Evolutionary conservation across 2,797 vertebrate species (phyloP).

Genomic region (Gymnoscopelus microlampas): DNA sequence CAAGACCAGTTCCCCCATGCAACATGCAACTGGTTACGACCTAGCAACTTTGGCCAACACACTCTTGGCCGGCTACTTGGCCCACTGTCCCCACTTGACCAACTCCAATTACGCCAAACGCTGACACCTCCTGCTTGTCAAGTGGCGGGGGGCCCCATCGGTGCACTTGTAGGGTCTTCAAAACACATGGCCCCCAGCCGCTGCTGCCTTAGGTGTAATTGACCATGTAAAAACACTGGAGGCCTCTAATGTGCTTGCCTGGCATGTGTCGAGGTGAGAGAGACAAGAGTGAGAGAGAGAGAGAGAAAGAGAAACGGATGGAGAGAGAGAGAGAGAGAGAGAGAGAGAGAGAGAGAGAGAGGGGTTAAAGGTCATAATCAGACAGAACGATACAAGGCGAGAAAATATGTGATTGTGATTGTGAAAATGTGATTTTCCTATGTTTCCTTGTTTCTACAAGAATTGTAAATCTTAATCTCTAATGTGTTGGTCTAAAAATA

Average conservation of each 20-base stretch:
- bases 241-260: slow-evolving; percentile 13
- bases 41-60: slow-evolving; percentile 29
- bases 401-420: too few species aligned
- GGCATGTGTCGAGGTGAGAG: slow-evolving; percentile 43
- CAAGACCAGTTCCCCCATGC: slow-evolving; percentile 13
- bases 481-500: too few species aligned
- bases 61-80: slow-evolving; percentile 29
- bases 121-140: slow-evolving; percentile 46
- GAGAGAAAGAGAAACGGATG: slow-evolving; percentile 26
- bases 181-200: slow-evolving; percentile 10
- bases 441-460: too few species aligned
- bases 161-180: slow-evolving; percentile 38
- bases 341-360: not conserved
- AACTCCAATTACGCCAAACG: slow-evolving; percentile 51
- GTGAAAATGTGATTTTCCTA: too few species aligned
- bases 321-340: slow-evolving; percentile 1
- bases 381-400: too few species aligned
- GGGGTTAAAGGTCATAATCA: not conserved
- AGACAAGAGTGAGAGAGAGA: slow-evolving; percentile 18
- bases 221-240: slow-evolving; percentile 61
- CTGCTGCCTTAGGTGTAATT: slow-evolving; percentile 63
- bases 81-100: slow-evolving; percentile 43
- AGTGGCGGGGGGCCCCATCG: slow-evolving; percentile 34
- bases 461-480: too few species aligned
- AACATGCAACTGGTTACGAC: slow-evolving; percentile 36